A percentile compares a stretch with the other conserved stretches of the same genome.
Evolutionary conservation across 2,113 vertebrate species (phyloP).

Genomic region (Sprattus sprattus): DNA sequence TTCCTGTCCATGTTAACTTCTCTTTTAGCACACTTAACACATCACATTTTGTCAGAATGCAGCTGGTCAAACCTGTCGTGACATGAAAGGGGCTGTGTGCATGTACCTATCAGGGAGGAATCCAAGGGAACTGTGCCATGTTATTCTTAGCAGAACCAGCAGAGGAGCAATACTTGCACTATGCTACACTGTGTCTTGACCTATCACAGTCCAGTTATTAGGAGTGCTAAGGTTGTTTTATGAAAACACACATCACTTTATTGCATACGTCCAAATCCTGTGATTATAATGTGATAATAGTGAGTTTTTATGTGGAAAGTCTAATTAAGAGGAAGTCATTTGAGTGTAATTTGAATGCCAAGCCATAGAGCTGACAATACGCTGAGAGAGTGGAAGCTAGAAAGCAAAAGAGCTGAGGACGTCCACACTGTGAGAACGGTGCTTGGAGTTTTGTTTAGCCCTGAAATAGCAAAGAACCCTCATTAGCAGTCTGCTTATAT

Average conservation of each 20-base stretch:
- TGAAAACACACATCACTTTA: not conserved
- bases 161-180: not conserved
- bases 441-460: not conserved
- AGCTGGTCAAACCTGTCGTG: constrained; percentile 58
- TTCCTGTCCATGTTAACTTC: constrained; percentile 66
- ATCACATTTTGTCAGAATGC: constrained; percentile 58
- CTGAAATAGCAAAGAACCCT: not conserved
- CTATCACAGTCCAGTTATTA: not conserved
- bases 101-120: constrained; percentile 33
- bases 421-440: not conserved
- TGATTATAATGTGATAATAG: not conserved
- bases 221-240: not conserved
- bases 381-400: not conserved
- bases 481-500: not conserved
- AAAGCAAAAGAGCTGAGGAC: not conserved
- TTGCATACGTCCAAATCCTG: not conserved
- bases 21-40: constrained; percentile 46
- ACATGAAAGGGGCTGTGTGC: constrained; percentile 40
- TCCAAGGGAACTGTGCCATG: constrained; percentile 21
- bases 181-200: not conserved
- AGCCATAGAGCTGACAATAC: not conserved
- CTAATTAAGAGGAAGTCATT: not conserved
- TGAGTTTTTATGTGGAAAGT: not conserved
- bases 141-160: constrained; percentile 2
- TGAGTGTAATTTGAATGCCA: not conserved